A percentile compares a stretch with the other conserved stretches of the same genome.
Evolutionary conservation across 2,113 vertebrate species (phyloP).

Genomic region (Hoplias malabaricus): DNA sequence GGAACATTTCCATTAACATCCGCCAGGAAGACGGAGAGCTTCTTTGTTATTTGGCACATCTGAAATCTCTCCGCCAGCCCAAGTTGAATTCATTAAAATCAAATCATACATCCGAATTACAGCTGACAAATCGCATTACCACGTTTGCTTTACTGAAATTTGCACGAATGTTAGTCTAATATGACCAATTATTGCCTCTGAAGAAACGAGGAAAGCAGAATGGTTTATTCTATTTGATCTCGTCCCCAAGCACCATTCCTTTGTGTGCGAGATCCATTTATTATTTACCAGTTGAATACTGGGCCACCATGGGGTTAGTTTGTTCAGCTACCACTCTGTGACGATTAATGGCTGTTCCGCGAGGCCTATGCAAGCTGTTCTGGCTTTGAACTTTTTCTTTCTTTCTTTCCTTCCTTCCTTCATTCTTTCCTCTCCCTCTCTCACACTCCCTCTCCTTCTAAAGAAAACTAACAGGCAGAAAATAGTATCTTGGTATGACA

Average conservation of each 20-base stretch:
- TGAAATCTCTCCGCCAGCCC: not conserved
- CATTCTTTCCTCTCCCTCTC: conserved; percentile 50
- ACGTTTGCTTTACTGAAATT: conserved; percentile 7
- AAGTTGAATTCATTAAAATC: conserved; percentile 1
- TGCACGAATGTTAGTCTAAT: conserved; percentile 30
- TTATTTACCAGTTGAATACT: conserved; percentile 51
- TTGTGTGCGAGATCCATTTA: conserved; percentile 21
- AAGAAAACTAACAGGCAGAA: conserved; percentile 67
- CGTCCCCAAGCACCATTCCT: conserved; percentile 10
- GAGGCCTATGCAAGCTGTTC: conserved; percentile 66
- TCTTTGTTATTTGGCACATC: not conserved
- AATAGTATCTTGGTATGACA: conserved; percentile 73
- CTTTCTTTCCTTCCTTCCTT: conserved; percentile 40
- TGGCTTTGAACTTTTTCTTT: conserved; percentile 47
- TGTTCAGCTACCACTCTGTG: conserved; percentile 34
- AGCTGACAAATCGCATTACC: conserved; percentile 11
- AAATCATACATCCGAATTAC: conserved; percentile 1
- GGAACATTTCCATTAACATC: not conserved
- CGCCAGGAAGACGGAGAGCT: not conserved
- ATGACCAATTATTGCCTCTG: conserved; percentile 31
- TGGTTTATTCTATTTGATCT: conserved; percentile 31
- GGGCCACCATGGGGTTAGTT: conserved; percentile 43
- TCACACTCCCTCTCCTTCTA: conserved; percentile 14
- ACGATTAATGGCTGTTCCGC: conserved; percentile 68
- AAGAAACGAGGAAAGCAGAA: not conserved